Base-by-base conservation (phyloP, 2,113 vertebrate genomes). In the Tetrax tetrax region DNA sequence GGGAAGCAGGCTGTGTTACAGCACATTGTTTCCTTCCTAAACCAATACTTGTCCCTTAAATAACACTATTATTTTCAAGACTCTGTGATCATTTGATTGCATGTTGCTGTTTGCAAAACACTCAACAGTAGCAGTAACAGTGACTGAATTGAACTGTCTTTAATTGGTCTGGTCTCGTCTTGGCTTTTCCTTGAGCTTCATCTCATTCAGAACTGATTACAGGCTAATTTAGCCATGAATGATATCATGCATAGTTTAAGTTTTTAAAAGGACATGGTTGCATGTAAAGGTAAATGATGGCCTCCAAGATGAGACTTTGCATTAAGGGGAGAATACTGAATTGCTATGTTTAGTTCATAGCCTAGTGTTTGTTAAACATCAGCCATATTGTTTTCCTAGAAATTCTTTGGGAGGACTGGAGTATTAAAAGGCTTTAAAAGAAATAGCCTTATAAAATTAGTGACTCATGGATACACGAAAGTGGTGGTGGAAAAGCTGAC, bases 21-120 rank as follows among this genome's bases (percentile, higher is more conserved):
- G 38, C 95, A 91, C 25, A 33, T 20, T 87, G 77, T 64, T 94
- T 96, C 82, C 90, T 96, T 94, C 82, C 87, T 88, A 83, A 95
- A 91, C 74, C 65, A 80, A 50, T 92, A 65, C 51, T 83, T 87
- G 76, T 84, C 35, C 64, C 35, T 80, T 77, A 79, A 93, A 70
- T 88, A 77, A 45, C 63, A 41, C 57, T 51, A 47, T 94, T 91
- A 64, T 87, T 87, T 94, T 84, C 72, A 37, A 31, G 72, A 61
- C 60, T 28, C 50, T 83, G 83, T 53, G 71, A 84, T 74, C 13
- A 23, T 56, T 76, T 60, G 27, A 72, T 59, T 84, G 78, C 59
- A n/a, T 31, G 72, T 94, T 96, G 76, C 68, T 81, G 45, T 83
- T 92, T 68, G 35, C 37, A 76, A 80, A 86, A 85, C 65, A n/a